Evolutionary conservation across 2,888 invertebrate genomes (phyloP), one percentile per base, ranked within the genome.

Genomic region (Arctia plantaginis): DNA sequence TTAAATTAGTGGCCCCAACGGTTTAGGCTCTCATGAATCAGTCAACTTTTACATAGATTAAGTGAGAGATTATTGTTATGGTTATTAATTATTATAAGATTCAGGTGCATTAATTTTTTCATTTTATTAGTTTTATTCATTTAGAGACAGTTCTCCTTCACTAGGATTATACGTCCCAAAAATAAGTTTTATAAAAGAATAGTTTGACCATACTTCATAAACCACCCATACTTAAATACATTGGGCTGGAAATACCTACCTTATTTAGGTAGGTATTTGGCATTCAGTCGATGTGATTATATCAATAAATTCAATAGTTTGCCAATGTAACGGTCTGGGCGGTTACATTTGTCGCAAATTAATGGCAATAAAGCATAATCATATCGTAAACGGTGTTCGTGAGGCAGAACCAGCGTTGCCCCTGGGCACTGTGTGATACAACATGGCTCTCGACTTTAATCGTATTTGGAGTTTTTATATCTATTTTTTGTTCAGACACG

Each of bases 301-400:
- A 87, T 87, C 87, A 88, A 91, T 92, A 90, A 91, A 90, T 82
- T 77, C 78, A 78, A 83, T 80, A 80, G 86, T 87, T 89, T 85
- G 87, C 90, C 89, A 93, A 93, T 86, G 91, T 91, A 91, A 92
- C 91, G 86, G 89, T 86, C 87, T 91, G 93, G 93, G 94, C 93
- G 94, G 93, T 92, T 91, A 92, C 90, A 90, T 93, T 93, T 93
- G 94, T 94, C 92, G 91, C 94, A 93, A 94, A 95, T 95, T 94
- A 94, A 94, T 93, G 92, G 93, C 90, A 92, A 93, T 95, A 95
- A 94, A 94, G 90, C 91, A 92, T 92, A 94, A 95, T 95, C 92
- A 94, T 93, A 94, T 93, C 92, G 92, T 91, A 93, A 93, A 92
- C 90, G 82, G 83, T 71, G 89, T 87, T 92, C 87, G 88, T 88